Evolutionary conservation across 2,113 vertebrate genomes (phyloP).

Genomic region (Nestor notabilis): DNA sequence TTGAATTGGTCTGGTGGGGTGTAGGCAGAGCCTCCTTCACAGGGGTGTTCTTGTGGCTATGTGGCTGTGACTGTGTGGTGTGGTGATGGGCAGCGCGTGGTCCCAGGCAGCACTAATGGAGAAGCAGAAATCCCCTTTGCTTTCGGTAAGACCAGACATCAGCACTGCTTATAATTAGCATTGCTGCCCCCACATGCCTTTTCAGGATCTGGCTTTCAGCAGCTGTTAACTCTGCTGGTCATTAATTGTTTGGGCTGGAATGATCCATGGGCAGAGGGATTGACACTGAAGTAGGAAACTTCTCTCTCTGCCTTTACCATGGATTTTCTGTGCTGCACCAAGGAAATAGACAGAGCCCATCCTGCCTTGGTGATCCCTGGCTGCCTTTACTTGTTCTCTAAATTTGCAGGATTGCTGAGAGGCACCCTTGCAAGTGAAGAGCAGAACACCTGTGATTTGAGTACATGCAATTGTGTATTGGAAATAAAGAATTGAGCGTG

Average conservation of each 20-base stretch:
- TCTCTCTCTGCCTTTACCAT: not conserved
- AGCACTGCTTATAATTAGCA: not conserved
- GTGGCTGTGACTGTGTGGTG: not conserved
- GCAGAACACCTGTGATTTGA: not conserved
- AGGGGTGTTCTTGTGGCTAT: not conserved
- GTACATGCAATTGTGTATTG: not conserved
- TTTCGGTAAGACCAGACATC: not conserved
- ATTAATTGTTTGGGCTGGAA: not conserved
- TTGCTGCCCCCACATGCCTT: not conserved
- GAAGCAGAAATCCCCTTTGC: not conserved
- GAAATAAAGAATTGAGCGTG: not conserved
- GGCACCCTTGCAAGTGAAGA: not conserved
- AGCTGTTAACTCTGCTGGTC: not conserved
- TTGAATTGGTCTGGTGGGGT: not conserved
- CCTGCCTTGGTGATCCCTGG: not conserved
- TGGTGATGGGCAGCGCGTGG: fast-evolving
- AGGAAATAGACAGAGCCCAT: not conserved
- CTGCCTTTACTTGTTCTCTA: no score
- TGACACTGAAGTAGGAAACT: not conserved
- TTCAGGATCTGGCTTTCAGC: not conserved
- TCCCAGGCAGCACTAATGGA: not conserved
- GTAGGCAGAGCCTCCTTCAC: not conserved
- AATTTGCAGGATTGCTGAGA: not conserved
- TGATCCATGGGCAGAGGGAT: fast-evolving
- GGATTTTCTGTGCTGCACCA: not conserved